These are phyloP conservation scores for Agriopis leucophaearia DNA, from an alignment of 2,888 invertebrate species.

Conservation along the genomic window DNA sequence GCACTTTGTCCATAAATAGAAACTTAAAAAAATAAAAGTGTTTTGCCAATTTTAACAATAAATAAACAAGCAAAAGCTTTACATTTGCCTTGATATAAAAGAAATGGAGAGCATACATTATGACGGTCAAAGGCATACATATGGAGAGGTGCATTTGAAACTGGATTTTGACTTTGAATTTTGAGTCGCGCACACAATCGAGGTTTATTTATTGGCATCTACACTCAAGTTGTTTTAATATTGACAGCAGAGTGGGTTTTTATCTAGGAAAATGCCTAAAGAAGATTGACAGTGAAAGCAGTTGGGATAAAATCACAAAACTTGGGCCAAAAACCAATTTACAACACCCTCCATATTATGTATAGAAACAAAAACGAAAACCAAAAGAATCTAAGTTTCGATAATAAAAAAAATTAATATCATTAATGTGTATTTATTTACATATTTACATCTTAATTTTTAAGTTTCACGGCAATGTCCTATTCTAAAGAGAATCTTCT, in stretches of 20 bases:
- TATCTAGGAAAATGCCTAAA: not conserved
- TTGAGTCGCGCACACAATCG: not conserved
- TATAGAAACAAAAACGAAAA: slow-evolving; percentile 51
- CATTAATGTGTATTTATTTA: slow-evolving; percentile 82
- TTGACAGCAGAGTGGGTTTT: not conserved
- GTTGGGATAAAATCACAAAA: not conserved
- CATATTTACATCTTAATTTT: slow-evolving; percentile 83
- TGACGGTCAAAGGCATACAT: slow-evolving; percentile 32
- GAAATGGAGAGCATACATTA: slow-evolving; percentile 40
- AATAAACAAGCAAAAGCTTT: slow-evolving; percentile 53
- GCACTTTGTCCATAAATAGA: slow-evolving; percentile 49
- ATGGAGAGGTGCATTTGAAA: not conserved
- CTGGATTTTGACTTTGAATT: not conserved
- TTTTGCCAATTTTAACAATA: slow-evolving; percentile 53
- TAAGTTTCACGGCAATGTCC: slow-evolving; percentile 63
- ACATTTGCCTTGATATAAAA: slow-evolving; percentile 42
- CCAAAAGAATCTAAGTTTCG: slow-evolving; percentile 65
- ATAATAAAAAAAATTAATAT: slow-evolving; percentile 72
- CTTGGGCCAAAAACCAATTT: not conserved
- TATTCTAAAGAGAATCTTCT: slow-evolving; percentile 66
- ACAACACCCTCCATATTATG: not conserved
- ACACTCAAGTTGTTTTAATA: too few relatives aligned
- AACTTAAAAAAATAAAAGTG: slow-evolving; percentile 45
- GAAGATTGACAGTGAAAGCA: not conserved
- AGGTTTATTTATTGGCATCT: not conserved